A percentile compares a stretch with the other conserved stretches of the same genome.
phyloP scores from a whole-genome alignment of 1,140 invertebrate species.

The Lethrus apterus region DNA sequence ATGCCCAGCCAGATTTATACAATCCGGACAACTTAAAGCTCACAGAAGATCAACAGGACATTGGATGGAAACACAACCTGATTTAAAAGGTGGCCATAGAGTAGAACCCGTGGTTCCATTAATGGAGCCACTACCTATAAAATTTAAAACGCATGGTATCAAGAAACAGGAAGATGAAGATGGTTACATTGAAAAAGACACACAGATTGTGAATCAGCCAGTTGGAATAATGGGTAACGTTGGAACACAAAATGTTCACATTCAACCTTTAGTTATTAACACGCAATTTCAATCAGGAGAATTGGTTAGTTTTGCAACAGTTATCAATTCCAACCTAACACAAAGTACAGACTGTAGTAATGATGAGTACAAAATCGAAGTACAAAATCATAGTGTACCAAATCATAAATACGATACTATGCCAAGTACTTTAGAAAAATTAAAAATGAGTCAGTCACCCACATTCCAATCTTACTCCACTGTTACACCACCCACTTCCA shows the following conservation, averaged over 20 bases:
- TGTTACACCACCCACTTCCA: neutral
- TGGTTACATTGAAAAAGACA: conserved; percentile 4
- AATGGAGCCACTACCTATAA: conserved; percentile 34
- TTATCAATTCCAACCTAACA: conserved; percentile 18
- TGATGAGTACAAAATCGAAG: conserved; percentile 4
- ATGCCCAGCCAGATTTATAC: conserved; percentile 40
- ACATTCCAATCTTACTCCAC: conserved; percentile 11
- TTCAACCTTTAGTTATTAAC: conserved; percentile 21
- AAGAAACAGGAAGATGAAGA: conserved; percentile 20
- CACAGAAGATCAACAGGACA: conserved; percentile 38
- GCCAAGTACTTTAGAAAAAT: neutral
- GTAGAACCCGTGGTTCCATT: conserved; percentile 38
- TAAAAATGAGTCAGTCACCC: neutral
- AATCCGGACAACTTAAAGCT: conserved; percentile 38
- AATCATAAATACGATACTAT: neutral
- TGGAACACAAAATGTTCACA: conserved; percentile 4
- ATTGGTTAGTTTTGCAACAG: conserved; percentile 25
- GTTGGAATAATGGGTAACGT: conserved; percentile 26
- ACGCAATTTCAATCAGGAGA: conserved; percentile 24
- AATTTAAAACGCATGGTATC: conserved; percentile 35
- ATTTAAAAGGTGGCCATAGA: conserved; percentile 39
- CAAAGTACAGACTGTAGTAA: neutral
- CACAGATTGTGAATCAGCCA: conserved; percentile 7
- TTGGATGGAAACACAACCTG: conserved; percentile 39
- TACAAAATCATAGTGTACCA: conserved; percentile 2